Percentiles rank a stretch among this genome's conserved stretches.
These are phyloP conservation scores for Onychomys torridus DNA, from an alignment of 2,797 vertebrate genomes.

Conservation along the genomic window DNA sequence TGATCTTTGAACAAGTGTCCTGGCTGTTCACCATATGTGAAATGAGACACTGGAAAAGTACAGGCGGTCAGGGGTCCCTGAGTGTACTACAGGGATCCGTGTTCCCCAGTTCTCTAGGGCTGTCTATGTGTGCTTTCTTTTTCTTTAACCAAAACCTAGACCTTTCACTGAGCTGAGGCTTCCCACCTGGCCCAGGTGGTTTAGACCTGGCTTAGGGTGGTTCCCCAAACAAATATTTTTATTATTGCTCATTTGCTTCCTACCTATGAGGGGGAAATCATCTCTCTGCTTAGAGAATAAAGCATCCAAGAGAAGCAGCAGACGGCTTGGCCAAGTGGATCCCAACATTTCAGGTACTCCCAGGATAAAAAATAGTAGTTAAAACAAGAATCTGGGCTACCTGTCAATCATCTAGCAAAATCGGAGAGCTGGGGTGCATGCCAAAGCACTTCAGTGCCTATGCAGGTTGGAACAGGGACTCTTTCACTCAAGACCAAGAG, in stretches of 20 bases:
- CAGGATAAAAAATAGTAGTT: not conserved
- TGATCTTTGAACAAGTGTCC: constrained; percentile 78
- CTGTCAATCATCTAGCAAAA: constrained; percentile 68
- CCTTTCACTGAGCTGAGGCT: constrained; percentile 72
- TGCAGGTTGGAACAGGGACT: not conserved
- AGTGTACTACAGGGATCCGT: constrained; percentile 69
- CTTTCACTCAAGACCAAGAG: not conserved
- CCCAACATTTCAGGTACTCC: constrained; percentile 56
- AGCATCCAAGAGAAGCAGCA: constrained; percentile 72
- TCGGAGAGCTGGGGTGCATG: not conserved
- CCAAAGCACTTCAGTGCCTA: constrained; percentile 37
- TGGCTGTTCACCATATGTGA: constrained; percentile 77
- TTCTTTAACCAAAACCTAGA: constrained; percentile 77
- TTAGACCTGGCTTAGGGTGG: constrained; percentile 79
- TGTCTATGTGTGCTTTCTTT: constrained; percentile 82
- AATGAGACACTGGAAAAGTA: constrained; percentile 85
- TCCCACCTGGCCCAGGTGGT: constrained; percentile 80
- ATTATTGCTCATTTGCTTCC: constrained; percentile 62
- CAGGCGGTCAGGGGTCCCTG: constrained; percentile 41
- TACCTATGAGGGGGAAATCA: constrained; percentile 29
- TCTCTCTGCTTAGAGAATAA: constrained; percentile 65
- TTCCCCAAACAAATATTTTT: constrained; percentile 78
- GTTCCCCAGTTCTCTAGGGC: constrained; percentile 19
- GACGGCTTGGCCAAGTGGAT: constrained; percentile 48
- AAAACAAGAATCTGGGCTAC: constrained; percentile 51